These are phyloP conservation scores for Drosophila antonietae DNA, from an alignment of 2,888 invertebrate genomes.

Conservation along the genomic window DNA sequence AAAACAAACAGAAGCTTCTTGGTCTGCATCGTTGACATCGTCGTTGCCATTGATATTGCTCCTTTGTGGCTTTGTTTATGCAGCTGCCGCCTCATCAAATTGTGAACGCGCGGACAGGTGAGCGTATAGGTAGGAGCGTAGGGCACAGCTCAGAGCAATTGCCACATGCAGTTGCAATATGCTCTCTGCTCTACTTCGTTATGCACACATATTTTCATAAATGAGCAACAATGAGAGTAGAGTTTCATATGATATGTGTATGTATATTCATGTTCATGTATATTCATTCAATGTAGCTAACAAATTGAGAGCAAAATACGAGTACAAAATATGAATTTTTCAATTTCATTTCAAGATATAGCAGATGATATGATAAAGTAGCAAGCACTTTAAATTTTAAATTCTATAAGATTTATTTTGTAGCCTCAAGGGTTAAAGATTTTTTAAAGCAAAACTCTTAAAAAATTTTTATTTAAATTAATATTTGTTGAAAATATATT, in stretches of 20 bases:
- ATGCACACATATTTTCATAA: constrained; percentile 6
- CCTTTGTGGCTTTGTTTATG: constrained; percentile 67
- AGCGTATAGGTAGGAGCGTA: background rate
- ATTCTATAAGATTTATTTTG: too few relatives aligned
- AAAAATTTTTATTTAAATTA: too few relatives aligned
- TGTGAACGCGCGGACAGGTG: background rate
- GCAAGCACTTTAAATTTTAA: too few relatives aligned
- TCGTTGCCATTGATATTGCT: constrained; percentile 48
- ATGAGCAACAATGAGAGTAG: background rate
- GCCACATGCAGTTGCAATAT: constrained; percentile 3
- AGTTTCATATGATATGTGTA: background rate
- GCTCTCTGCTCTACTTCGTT: background rate
- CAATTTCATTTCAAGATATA: too few relatives aligned
- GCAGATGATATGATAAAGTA: too few relatives aligned
- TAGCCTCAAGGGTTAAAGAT: too few relatives aligned
- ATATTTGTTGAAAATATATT: too few relatives aligned
- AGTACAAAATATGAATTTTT: too few relatives aligned
- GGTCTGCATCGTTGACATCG: constrained; percentile 19
- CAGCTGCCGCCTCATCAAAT: constrained; percentile 60
- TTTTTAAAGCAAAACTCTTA: too few relatives aligned
- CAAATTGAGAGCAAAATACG: background rate
- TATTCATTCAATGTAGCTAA: background rate
- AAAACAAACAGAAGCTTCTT: constrained; percentile 59
- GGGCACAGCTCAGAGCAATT: background rate
- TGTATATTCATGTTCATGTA: too few relatives aligned